These are phyloP conservation scores for Sebastiscus tertius DNA, from an alignment of 2,797 vertebrate genomes.

Conservation along the genomic window DNA sequence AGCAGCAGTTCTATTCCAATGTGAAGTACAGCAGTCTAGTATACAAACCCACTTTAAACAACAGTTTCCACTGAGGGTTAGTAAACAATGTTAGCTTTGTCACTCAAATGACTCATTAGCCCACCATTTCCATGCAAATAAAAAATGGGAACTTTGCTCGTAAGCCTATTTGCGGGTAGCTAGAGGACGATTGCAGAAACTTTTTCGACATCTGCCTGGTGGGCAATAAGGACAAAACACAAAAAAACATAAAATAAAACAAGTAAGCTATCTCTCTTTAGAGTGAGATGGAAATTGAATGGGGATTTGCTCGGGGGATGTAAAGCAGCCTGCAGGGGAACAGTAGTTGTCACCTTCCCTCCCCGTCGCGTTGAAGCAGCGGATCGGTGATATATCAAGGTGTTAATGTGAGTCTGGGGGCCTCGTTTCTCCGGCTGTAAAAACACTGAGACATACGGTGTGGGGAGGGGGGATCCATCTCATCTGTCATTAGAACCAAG, in stretches of 20 bases:
- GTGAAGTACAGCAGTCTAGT: not conserved
- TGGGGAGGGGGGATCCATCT: constrained; percentile 4
- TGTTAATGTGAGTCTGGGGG: constrained; percentile 70
- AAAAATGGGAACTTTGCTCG: constrained; percentile 13
- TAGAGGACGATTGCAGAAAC: constrained; percentile 11
- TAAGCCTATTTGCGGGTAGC: constrained; percentile 6
- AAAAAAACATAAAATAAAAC: constrained; percentile 20
- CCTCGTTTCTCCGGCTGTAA: constrained; percentile 63
- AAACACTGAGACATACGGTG: constrained; percentile 56
- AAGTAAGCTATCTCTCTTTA: constrained; percentile 25
- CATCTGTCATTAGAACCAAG: constrained; percentile 51
- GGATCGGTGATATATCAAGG: constrained; percentile 64
- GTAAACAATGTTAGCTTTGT: not conserved
- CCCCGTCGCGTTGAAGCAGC: not conserved
- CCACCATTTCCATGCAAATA: not conserved
- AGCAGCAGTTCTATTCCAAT: not conserved
- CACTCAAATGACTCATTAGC: constrained; percentile 33
- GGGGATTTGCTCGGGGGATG: constrained; percentile 42
- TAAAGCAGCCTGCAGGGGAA: constrained; percentile 50
- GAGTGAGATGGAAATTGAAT: constrained; percentile 52
- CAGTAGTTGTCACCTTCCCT: constrained; percentile 48
- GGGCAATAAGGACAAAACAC: constrained; percentile 16
- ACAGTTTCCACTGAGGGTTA: not conserved
- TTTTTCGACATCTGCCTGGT: constrained; percentile 28
- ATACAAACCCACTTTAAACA: not conserved